These are phyloP conservation scores for Dolichotis patagonum DNA, from an alignment of 2,113 vertebrate species.

Conservation along the genomic window DNA sequence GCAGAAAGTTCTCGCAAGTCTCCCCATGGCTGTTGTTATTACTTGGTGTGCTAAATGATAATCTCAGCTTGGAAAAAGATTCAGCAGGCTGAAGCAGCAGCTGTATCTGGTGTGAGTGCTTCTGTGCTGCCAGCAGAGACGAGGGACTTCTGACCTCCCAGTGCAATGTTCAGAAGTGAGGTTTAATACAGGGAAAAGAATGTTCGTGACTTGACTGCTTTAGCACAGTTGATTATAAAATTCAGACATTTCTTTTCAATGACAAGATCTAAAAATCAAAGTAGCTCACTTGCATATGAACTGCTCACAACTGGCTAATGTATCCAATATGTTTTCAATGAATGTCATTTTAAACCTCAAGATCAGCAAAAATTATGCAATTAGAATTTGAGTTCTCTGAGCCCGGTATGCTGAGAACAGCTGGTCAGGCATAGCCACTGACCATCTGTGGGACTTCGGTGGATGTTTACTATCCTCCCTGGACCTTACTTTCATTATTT, in stretches of 20 bases:
- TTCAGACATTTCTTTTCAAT: not conserved
- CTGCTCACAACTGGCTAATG: not conserved
- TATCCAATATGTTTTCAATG: not conserved
- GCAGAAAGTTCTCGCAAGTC: slow-evolving; percentile 24
- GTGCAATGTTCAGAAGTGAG: not conserved
- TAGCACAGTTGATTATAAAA: slow-evolving; percentile 16
- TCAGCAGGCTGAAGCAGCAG: slow-evolving; percentile 1
- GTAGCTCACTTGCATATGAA: slow-evolving; percentile 36
- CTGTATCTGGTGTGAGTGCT: not conserved
- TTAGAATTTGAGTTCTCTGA: not conserved
- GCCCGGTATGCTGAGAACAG: not conserved
- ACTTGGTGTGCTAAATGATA: not conserved
- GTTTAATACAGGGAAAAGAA: not conserved
- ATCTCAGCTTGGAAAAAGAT: slow-evolving; percentile 23
- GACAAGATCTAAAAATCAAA: slow-evolving; percentile 31
- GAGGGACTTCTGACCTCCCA: slow-evolving; percentile 4
- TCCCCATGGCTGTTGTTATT: not conserved
- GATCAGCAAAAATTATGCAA: slow-evolving; percentile 13
- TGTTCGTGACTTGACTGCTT: not conserved
- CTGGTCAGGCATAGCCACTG: not conserved
- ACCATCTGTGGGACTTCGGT: not conserved
- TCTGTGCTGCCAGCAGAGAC: slow-evolving; percentile 8
- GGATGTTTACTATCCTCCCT: not conserved
- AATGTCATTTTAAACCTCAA: slow-evolving; percentile 43
- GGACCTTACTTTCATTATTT: not conserved